Conservation (phyloP, 1,140 invertebrate genomes). For the Medauroidea extradentata region DNA sequence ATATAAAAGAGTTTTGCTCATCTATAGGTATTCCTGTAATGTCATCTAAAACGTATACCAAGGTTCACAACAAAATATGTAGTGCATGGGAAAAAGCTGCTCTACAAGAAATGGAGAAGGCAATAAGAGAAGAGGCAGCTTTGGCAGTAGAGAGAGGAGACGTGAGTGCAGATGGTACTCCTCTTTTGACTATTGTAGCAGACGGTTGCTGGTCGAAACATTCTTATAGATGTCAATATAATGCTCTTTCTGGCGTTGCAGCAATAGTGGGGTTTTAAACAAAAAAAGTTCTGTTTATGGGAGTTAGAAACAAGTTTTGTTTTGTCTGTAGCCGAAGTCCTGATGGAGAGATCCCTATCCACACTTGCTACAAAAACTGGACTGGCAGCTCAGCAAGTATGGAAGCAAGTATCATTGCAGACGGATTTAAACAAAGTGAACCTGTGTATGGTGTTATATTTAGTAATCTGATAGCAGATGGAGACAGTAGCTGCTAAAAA, state of each 20-base stretch:
- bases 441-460: constrained; percentile 30
- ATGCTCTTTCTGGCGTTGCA: constrained; percentile 30
- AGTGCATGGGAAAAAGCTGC: constrained; percentile 6
- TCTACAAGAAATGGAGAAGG: constrained; percentile 3
- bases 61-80: too few species aligned
- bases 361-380: constrained; percentile 24
- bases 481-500: constrained; percentile 32
- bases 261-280: constrained; percentile 38
- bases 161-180: constrained; percentile 33
- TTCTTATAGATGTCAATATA: constrained; percentile 31
- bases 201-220: constrained; percentile 37
- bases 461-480: constrained; percentile 32
- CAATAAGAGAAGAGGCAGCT: constrained; percentile 2
- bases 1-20: constrained; percentile 4
- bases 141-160: constrained; percentile 7
- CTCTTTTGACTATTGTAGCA: constrained; percentile 33
- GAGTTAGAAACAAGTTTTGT: constrained; percentile 42
- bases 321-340: constrained; percentile 27
- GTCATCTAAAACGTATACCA: too few species aligned
- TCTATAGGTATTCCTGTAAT: too few species aligned
- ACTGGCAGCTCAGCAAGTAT: constrained; percentile 24
- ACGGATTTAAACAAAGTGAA: constrained; percentile 28
- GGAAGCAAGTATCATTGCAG: constrained; percentile 30
- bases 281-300: constrained; percentile 39
- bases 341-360: not conserved